Conservation (phyloP, 2,888 invertebrate species). For the Scelioninae gen. 1 region DNA sequence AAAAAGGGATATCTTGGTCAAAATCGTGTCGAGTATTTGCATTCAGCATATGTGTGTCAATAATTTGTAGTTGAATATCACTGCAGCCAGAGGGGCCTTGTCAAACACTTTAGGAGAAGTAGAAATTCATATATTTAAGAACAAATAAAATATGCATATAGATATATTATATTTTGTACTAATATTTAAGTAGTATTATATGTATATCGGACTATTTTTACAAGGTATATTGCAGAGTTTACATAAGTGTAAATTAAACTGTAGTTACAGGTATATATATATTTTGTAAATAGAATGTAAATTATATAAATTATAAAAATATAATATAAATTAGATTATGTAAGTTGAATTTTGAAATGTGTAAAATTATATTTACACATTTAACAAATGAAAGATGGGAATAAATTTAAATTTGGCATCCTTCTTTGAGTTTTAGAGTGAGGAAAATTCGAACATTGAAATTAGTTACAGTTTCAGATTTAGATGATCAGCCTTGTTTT, state of each 20-base stretch:
- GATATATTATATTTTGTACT: constrained; percentile 15
- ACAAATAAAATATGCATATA: too few species aligned
- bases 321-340: too few species aligned
- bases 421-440: background rate
- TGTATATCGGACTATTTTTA: background rate
- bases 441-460: background rate
- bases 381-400: background rate
- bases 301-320: constrained; percentile 15
- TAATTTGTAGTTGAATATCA: constrained; percentile 33
- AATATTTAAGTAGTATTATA: constrained; percentile 42
- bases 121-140: constrained; percentile 42
- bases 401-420: background rate
- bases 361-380: background rate
- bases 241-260: background rate
- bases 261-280: too few species aligned
- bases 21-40: constrained; percentile 37
- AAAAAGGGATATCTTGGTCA: background rate
- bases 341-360: too few species aligned
- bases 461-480: background rate
- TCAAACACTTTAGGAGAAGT: constrained; percentile 12
- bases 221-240: background rate
- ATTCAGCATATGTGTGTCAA: constrained; percentile 31
- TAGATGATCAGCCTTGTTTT: background rate
- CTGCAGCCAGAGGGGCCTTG: background rate
- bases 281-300: background rate